phyloP scores from a whole-genome alignment of 2,113 vertebrate species.

The Aegithalos caudatus region DNA sequence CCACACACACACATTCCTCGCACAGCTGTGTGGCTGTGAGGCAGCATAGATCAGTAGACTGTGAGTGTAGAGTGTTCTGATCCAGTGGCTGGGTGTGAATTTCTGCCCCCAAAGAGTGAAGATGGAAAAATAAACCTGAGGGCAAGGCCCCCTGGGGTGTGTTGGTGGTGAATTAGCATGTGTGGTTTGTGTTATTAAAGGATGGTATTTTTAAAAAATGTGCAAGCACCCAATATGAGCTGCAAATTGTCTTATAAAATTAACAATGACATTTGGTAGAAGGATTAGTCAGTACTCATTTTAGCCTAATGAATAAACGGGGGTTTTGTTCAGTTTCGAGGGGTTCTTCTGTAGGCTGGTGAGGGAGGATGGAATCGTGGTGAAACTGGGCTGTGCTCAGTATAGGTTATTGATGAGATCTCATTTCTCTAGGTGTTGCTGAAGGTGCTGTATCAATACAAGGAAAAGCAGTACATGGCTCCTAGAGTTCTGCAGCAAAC shows the following conservation, averaged over 20 bases:
- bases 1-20: neutral
- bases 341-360: neutral
- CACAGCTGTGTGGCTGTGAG: neutral
- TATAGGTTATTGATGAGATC: neutral
- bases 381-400: neutral
- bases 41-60: neutral
- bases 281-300: neutral
- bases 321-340: neutral
- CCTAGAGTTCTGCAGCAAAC: conserved; percentile 97
- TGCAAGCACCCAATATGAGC: neutral
- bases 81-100: neutral
- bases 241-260: neutral
- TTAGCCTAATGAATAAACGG: neutral
- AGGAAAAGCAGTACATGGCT: conserved; percentile 96
- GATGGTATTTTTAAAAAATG: neutral
- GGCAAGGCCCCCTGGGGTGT: neutral
- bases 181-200: neutral
- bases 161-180: neutral
- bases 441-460: conserved; percentile 97
- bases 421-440: conserved; percentile 85
- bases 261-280: neutral
- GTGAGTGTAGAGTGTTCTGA: neutral
- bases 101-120: neutral
- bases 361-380: neutral
- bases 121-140: neutral